phyloP scores from a whole-genome alignment of 92 coral and sea anemone species.

The Porites divaricata region DNA sequence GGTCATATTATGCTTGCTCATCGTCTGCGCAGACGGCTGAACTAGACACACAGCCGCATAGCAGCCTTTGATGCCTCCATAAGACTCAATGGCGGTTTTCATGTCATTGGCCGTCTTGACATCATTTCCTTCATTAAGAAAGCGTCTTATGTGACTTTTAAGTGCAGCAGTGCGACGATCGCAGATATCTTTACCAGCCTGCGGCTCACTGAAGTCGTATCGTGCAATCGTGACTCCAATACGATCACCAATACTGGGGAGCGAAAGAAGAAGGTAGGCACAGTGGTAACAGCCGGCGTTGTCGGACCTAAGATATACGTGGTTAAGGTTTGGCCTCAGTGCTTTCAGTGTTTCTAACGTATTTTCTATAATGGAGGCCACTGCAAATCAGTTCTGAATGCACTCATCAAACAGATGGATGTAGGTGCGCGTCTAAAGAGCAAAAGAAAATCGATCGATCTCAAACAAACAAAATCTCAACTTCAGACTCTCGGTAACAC shows the following conservation, averaged over 20 bases:
- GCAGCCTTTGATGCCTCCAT: slow-evolving; percentile 49
- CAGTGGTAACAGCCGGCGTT: slow-evolving; percentile 55
- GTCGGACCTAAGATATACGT: slow-evolving; percentile 7
- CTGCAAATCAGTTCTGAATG: slow-evolving; percentile 38
- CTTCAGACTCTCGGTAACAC: neutral
- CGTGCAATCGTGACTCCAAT: slow-evolving; percentile 9
- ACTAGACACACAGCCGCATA: too few species aligned
- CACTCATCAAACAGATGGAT: slow-evolving; percentile 36
- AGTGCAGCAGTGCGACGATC: slow-evolving; percentile 32
- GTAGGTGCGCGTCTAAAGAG: slow-evolving; percentile 31
- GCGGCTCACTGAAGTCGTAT: slow-evolving; percentile 21
- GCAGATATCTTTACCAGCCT: slow-evolving; percentile 42
- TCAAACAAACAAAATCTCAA: neutral
- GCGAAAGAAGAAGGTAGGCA: slow-evolving; percentile 16
- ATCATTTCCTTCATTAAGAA: slow-evolving; percentile 29
- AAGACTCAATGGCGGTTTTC: slow-evolving; percentile 28
- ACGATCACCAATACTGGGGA: slow-evolving; percentile 23
- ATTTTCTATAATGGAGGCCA: too few species aligned
- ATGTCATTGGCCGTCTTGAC: slow-evolving; percentile 12
- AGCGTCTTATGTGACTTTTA: slow-evolving; percentile 41
- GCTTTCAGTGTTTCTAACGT: slow-evolving; percentile 30
- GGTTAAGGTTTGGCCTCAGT: slow-evolving; percentile 18
- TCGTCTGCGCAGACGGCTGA: too few species aligned
- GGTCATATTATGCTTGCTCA: too few species aligned
- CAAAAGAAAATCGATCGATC: slow-evolving; percentile 4